Evolutionary conservation across 2,113 vertebrate genomes (phyloP), one percentile per base, ranked within the genome.

Genomic region (Carettochelys insculpta): DNA sequence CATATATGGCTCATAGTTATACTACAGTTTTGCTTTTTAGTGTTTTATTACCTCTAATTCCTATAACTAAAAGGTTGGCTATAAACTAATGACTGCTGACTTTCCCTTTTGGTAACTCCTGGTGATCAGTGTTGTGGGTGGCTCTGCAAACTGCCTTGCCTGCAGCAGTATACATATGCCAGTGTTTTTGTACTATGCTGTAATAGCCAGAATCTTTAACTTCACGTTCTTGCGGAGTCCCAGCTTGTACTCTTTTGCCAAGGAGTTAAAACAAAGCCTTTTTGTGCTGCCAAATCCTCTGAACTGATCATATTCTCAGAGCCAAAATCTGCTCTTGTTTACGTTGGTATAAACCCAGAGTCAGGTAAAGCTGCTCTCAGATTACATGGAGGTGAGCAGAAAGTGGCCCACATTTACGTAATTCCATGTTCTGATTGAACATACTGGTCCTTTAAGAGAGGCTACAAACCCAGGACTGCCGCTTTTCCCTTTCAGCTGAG

Each of bases 91-190:
- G 6, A 54, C 79, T 80, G 24, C 34, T 41, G 38, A 43, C 71
- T 79, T 58, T 4, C 82, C 52, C 25, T 12, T 52, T n/a, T 22
- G 52, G 48, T 47, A 45, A 29, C 47, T 75, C n/a, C n/a, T 53
- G 20, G 0, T 0, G 54, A 17, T n/a, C 8, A 65, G 34, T 41
- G 38, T 58, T 24, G 48, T 0, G 0, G 0, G 2, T 53, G 16
- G 11, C 8, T 19, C 84, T 1, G 0, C 19, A 54, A 68, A 27
- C 47, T 87, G 56, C 50, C 0, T 4, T 48, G 85, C 50, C 56
- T 71, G 41, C 20, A 80, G 77, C 77, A 22, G 48, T 11, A 27
- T n/a, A 52, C 41, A 2, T 0, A 14, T 79, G 54, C 47, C 48
- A 8, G n/a, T 51, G 80, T 11, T 75, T 58, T 43, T 2, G 5